Conservation (phyloP, 2,888 invertebrate genomes). For the Fragum sueziense region DNA sequence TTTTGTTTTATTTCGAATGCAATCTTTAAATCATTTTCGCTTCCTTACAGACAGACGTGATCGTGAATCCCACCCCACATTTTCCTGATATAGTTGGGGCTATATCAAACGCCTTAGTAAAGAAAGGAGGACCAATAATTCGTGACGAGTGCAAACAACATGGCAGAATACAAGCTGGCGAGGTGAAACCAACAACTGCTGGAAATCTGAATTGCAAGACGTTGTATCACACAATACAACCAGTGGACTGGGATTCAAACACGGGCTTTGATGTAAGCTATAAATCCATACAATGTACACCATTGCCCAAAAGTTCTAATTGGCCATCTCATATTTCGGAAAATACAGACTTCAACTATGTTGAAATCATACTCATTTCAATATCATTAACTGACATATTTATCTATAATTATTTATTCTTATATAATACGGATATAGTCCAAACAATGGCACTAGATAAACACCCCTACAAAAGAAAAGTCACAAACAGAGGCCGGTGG, state of each 20-base stretch:
- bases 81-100: conserved; percentile 15
- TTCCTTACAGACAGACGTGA: background rate
- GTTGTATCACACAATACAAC: conserved; percentile 9
- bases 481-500: too few relatives aligned
- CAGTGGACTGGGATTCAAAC: background rate
- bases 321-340: too few relatives aligned
- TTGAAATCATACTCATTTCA: too few relatives aligned
- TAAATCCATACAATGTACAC: background rate
- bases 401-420: too few relatives aligned
- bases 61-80: background rate
- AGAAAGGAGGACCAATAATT: background rate
- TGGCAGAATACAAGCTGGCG: background rate
- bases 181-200: conserved; percentile 9
- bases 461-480: too few relatives aligned
- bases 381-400: too few relatives aligned
- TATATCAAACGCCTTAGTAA: background rate
- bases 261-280: conserved; percentile 6
- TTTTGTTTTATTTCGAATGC: too few relatives aligned
- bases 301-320: too few relatives aligned
- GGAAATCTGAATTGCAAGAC: conserved; percentile 8
- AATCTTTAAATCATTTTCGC: too few relatives aligned
- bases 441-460: too few relatives aligned
- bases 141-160: background rate
- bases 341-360: too few relatives aligned
- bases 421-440: too few relatives aligned